phyloP scores from a whole-genome alignment of 2,888 invertebrate genomes.

The Yponomeuta cagnagella region DNA sequence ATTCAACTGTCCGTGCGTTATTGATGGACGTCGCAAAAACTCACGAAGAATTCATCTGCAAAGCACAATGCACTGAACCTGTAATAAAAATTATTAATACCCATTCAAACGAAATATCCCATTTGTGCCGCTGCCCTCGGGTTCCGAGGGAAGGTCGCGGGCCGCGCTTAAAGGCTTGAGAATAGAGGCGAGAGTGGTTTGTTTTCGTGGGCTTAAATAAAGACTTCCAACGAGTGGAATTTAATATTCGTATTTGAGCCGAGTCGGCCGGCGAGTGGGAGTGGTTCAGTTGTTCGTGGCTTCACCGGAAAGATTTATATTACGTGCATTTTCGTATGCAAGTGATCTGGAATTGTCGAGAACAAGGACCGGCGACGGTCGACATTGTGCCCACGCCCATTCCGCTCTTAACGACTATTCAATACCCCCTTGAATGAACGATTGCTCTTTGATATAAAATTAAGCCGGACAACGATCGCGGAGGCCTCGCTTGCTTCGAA shows the following conservation, averaged over 20 bases:
- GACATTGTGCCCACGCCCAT: conserved; percentile 68
- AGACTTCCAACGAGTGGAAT: conserved; percentile 65
- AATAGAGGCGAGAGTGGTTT: conserved; percentile 58
- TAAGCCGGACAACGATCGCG: conserved; percentile 56
- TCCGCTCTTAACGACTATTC: conserved; percentile 68
- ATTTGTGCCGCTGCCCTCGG: conserved; percentile 32
- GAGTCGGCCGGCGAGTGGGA: conserved; percentile 63
- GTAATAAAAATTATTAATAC: conserved; percentile 72
- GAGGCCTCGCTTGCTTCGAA: conserved; percentile 45
- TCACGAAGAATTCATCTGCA: conserved; percentile 45
- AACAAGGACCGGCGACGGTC: conserved; percentile 30
- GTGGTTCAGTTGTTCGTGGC: conserved; percentile 66
- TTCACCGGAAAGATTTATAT: conserved; percentile 76
- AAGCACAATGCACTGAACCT: conserved; percentile 63
- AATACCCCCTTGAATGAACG: conserved; percentile 69
- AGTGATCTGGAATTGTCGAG: conserved; percentile 73
- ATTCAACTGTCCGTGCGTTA: conserved; percentile 68
- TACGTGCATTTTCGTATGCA: conserved; percentile 72
- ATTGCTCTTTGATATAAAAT: conserved; percentile 71
- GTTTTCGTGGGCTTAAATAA: conserved; percentile 53
- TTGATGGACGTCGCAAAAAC: conserved; percentile 65
- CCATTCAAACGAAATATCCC: conserved; percentile 52
- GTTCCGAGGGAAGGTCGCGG: conserved; percentile 27
- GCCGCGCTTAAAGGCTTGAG: conserved; percentile 41
- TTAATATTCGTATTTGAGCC: conserved; percentile 70